Evolutionary conservation across 2,113 vertebrate species (phyloP), one percentile per base, ranked within the genome.

Genomic region (Cynocephalus volans): DNA sequence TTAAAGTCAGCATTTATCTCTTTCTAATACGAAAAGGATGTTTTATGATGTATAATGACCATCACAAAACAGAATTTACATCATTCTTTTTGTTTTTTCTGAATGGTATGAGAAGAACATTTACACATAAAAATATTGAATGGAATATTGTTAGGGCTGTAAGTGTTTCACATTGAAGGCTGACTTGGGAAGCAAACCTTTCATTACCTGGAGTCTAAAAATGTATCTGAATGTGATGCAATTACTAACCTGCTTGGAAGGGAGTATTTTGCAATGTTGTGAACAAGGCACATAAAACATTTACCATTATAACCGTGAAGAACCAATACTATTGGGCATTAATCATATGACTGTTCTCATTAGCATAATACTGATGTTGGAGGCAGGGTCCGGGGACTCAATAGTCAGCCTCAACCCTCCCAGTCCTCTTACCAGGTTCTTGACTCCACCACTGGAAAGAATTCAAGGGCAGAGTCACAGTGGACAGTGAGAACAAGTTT

Each of bases 1-100:
- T 90, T 79, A 92, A 36, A 58, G 54, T 82, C 60, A 88, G 9
- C 36, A 45, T 89, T 95, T 93, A 18, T 87, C 96, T 89, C 65
- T 95, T 81, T 58, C 73, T 72, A 80, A 86, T 67, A 64, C 2
- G 72, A 86, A 19, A 96, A 95, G 13, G 75, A 65, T 24, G 9
- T 31, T 87, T 96, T 45, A 73, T 76, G 56, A 6, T 86, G 36
- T 96, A 72, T 76, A 31, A 80, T 80, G n/a, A 89, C n/a, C n/a
- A 50, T 45, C 64, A 58, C 33, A 95, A 93, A 95, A 60, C 48
- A 45, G 33, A 50, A 80, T 73, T 62, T 70, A 81, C 12, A 75
- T 41, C 8, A 76, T 69, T 79, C 26, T 54, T 50, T 76, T 62
- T 65, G 72, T 60, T 93, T 95, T 86, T 92, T 92, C 45, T 89